Percentiles rank a stretch among this genome's conserved stretches.
These are phyloP conservation scores for Acestrorhynchus altus DNA, from an alignment of 2,797 vertebrate species.

Conservation along the genomic window DNA sequence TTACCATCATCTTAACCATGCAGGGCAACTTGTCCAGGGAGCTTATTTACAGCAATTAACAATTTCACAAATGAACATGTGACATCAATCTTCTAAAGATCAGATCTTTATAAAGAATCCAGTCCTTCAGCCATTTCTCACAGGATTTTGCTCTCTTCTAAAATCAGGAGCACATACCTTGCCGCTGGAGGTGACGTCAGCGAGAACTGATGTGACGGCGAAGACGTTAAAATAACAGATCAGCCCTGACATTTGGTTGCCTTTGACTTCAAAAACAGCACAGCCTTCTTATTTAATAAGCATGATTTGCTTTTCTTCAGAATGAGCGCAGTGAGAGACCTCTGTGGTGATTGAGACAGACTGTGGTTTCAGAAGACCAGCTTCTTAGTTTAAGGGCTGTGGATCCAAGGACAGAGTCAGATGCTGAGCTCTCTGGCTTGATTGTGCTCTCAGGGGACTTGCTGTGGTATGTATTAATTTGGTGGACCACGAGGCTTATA, in stretches of 20 bases:
- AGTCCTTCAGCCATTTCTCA: neutral
- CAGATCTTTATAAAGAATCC: neutral
- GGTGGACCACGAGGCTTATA: neutral
- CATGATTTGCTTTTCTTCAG: neutral
- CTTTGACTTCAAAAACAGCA: slow-evolving; percentile 5
- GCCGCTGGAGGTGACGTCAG: neutral
- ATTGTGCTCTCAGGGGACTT: neutral
- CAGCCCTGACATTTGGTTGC: neutral
- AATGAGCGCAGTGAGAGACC: neutral
- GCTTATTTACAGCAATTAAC: too few species aligned
- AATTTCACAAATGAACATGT: neutral
- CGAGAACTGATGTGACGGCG: neutral
- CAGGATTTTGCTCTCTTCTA: neutral
- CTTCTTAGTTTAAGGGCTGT: slow-evolving; percentile 5
- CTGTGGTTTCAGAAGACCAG: neutral
- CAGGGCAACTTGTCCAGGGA: too few species aligned
- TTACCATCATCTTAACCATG: too few species aligned
- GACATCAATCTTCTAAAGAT: too few species aligned
- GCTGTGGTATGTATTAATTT: neutral
- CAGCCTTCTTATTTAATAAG: neutral
- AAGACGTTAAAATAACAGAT: slow-evolving; percentile 5
- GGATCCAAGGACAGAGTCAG: neutral
- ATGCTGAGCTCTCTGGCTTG: neutral
- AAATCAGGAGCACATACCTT: slow-evolving; percentile 3
- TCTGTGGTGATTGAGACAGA: neutral